Evolutionary conservation across 2,888 invertebrate species (phyloP), one percentile per base, ranked within the genome.

Genomic region (Eristalis pertinax): DNA sequence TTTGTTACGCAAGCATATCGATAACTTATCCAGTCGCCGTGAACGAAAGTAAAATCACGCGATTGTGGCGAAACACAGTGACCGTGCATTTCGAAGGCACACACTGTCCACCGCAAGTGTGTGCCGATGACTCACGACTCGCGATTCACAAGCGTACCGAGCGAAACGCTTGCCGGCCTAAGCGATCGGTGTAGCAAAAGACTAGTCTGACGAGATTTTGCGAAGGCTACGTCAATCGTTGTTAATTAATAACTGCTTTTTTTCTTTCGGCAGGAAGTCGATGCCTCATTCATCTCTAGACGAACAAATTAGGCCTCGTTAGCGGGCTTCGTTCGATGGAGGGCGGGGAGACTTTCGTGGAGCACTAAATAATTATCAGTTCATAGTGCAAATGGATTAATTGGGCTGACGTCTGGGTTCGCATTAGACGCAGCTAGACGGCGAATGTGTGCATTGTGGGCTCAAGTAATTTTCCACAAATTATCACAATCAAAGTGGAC

Each of bases 1-100:
- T 69, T 84, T 67, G 75, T 85, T 85, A 73, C 63, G 81, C 72
- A 85, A 81, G 67, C 84, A 73, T 58, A 73, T 85, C 68, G 67
- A 76, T 81, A 78, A 24, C 62, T 19, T 69, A 77, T 69, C 38
- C 41, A 62, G 50, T 65, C 26, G 38, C 4, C n/a, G 41, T 38
- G n/a, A 72, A 76, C 68, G 58, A 78, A 70, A 78, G 78, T 78
- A 78, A 70, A 78, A 78, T 78, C 70, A 32, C 22, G 64, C 70
- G 58, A 69, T 63, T 43, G 24, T 50, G 67, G 29, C 24, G 26
- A 24, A 50, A 19, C 50, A 19, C 8, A 50, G 7, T 2, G 60
- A 41, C 26, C 32, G 8, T 65, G 4, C n/a, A 50, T 50, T 50
- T 50, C 8, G 19, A 50, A 50, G 19, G 13, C 69, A 22, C 50